Percentiles rank a stretch among this genome's conserved stretches.
phyloP scores from a whole-genome alignment of 2,888 invertebrate species.

The Pelosia muscerda region DNA sequence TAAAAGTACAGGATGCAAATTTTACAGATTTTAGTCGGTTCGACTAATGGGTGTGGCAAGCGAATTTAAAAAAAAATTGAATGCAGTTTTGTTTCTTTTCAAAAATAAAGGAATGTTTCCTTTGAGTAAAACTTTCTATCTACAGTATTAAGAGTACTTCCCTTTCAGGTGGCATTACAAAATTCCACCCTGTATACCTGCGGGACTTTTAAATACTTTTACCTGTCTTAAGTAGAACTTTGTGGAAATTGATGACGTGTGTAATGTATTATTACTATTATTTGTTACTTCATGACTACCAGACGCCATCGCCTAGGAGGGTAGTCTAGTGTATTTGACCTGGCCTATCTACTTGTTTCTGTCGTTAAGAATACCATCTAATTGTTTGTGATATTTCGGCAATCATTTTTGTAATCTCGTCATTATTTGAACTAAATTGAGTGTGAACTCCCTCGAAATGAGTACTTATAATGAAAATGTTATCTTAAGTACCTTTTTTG shows the following conservation, averaged over 20 bases:
- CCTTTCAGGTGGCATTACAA: too few relatives aligned
- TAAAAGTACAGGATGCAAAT: too few relatives aligned
- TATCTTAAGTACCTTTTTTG: constrained; percentile 26
- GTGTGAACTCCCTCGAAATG: constrained; percentile 17
- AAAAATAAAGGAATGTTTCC: too few relatives aligned
- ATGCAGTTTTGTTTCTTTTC: too few relatives aligned
- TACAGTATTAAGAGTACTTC: too few relatives aligned
- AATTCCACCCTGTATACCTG: too few relatives aligned
- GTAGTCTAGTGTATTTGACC: too few relatives aligned
- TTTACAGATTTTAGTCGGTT: too few relatives aligned
- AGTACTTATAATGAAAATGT: constrained; percentile 20
- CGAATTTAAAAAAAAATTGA: too few relatives aligned
- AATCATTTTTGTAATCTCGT: constrained; percentile 2
- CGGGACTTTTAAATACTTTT: neutral
- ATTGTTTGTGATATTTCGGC: neutral
- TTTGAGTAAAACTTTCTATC: too few relatives aligned
- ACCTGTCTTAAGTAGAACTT: neutral
- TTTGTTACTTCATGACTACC: neutral
- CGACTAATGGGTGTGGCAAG: too few relatives aligned
- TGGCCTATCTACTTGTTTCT: neutral
- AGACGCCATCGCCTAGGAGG: too few relatives aligned
- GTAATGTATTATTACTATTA: neutral
- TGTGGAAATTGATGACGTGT: neutral
- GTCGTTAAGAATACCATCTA: neutral
- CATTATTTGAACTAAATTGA: constrained; percentile 17